Evolutionary conservation across 2,113 vertebrate species (phyloP), one percentile per base, ranked within the genome.

Genomic region (Brachyhypopomus occidentalis): DNA sequence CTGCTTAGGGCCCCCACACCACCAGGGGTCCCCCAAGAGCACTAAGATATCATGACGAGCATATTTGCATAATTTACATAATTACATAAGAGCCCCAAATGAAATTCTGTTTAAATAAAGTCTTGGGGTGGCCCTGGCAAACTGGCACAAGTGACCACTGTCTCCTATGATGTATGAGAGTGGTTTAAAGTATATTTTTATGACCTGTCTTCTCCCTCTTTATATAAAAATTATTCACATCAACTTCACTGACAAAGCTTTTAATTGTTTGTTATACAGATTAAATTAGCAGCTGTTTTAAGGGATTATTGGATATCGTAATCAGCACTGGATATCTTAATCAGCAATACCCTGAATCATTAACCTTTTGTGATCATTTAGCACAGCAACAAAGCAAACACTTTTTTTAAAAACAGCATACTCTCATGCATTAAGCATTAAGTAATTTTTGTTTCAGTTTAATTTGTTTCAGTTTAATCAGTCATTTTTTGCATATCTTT

Each of bases 281-380:
- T 82, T 86, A 5, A 79, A 82, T 81, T 84, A 63, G 16, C 77
- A 72, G 60, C 75, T 81, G 56, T 34, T 30, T 38, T 67, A 83
- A 75, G 62, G 80, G 60, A 84, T 71, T 41, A 83, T 58, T 75
- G 38, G 48, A 77, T 72, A 82, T 80, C 30, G 84, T 82, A 80
- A 84, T 82, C 75, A 67, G 69, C 80, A 72, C 48, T 30, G 77
- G 73, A 82, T 82, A 67, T 79, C 41, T 84, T 67, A 66, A 59
- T 27, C 41, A 60, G 59, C 73, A 64, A 25, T 79, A 76, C 60
- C 80, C 75, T 45, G 72, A 62, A 52, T 63, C 34, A 75, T 84
- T 84, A 84, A 78, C 85, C 34, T 78, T 45, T 58, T 63, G 64
- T 22, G 48, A 55, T 78, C 30, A 66, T 73, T 83, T 36, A 69